These are phyloP conservation scores for Podiceps cristatus DNA, from an alignment of 2,113 vertebrate genomes.

Conservation along the genomic window DNA sequence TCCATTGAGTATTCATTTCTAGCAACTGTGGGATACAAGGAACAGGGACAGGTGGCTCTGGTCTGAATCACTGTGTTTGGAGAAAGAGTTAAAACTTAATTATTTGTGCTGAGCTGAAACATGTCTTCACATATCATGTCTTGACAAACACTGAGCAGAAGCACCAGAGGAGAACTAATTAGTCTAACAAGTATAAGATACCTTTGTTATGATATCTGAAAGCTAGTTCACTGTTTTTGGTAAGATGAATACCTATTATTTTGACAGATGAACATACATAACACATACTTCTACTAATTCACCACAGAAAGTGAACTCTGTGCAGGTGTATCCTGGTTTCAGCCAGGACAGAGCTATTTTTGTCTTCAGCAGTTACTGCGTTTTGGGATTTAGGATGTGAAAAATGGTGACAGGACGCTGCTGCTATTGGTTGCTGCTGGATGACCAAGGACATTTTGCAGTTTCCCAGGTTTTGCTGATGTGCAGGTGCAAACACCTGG, in stretches of 20 bases:
- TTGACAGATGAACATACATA: not conserved
- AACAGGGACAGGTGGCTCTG: not conserved
- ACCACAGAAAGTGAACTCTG: not conserved
- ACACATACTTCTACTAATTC: not conserved
- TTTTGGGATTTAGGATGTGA: no score
- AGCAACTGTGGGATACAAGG: not conserved
- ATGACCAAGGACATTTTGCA: no score
- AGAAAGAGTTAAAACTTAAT: not conserved
- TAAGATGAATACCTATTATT: not conserved
- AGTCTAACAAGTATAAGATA: not conserved
- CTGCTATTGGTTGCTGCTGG: no score
- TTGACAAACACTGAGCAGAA: not conserved
- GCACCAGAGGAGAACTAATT: not conserved
- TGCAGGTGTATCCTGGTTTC: not conserved
- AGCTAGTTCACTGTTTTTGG: not conserved
- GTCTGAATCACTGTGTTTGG: not conserved
- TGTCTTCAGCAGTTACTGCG: no score
- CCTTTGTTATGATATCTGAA: not conserved
- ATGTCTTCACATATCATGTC: not conserved
- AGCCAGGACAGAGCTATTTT: no score
- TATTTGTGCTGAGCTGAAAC: not conserved
- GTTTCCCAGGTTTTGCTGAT: no score
- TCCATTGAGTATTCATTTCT: not conserved
- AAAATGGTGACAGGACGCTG: no score
- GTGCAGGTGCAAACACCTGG: no score